Evolutionary conservation across 1,140 invertebrate genomes (phyloP).

Genomic region (Conus betulinus): DNA sequence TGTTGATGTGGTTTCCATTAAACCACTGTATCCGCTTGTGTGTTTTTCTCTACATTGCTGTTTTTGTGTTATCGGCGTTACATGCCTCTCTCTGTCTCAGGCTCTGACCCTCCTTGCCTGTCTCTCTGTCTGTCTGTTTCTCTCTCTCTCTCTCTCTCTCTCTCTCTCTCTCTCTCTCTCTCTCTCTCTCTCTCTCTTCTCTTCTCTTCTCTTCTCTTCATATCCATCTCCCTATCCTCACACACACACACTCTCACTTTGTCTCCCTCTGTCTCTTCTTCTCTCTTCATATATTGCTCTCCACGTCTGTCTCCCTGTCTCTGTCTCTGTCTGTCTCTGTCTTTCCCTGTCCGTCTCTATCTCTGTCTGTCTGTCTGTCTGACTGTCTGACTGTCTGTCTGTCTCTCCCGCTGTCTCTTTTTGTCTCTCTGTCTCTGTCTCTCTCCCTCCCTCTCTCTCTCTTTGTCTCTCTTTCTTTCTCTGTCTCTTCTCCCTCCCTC

Average conservation of each 20-base stretch:
- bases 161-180: no score
- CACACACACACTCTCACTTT: not conserved
- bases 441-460: conserved; percentile 2
- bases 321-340: not conserved
- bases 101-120: no score
- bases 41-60: no score
- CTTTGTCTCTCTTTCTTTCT: not conserved
- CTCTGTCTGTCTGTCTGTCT: not conserved
- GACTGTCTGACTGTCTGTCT: not conserved
- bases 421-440: not conserved
- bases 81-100: no score
- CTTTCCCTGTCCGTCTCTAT: not conserved
- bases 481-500: not conserved
- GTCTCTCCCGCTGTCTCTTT: not conserved
- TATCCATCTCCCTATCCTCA: no score
- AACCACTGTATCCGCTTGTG: no score
- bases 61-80: no score
- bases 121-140: no score
- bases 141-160: no score
- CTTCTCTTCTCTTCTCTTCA: not conserved
- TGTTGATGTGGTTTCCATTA: no score
- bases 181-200: not conserved
- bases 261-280: not conserved
- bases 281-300: not conserved
- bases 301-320: not conserved